These are phyloP conservation scores for Parnassius smintheus DNA, from an alignment of 2,888 invertebrate species.

Conservation along the genomic window DNA sequence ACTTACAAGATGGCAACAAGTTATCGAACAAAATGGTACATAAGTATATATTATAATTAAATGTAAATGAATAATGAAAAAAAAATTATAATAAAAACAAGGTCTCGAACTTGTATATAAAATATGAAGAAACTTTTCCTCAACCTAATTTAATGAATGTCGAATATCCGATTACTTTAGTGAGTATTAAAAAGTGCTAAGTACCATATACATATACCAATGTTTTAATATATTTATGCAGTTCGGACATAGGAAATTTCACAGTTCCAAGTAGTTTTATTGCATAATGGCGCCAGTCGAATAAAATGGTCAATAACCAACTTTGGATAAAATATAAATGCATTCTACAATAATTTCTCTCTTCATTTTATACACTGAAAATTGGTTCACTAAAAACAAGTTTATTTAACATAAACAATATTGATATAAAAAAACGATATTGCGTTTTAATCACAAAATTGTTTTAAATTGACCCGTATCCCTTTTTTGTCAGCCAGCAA, in stretches of 20 bases:
- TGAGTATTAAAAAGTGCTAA: too few relatives aligned
- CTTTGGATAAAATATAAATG: conserved; percentile 1
- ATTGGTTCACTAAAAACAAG: conserved; percentile 9
- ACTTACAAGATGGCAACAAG: too few relatives aligned
- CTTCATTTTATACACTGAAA: conserved; percentile 3
- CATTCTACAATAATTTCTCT: conserved; percentile 1
- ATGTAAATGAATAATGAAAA: too few relatives aligned
- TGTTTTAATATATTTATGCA: too few relatives aligned
- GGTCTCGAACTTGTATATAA: too few relatives aligned
- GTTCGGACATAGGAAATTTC: neutral
- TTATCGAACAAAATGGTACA: too few relatives aligned
- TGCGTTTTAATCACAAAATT: conserved; percentile 6
- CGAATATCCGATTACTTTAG: too few relatives aligned
- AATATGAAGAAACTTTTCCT: too few relatives aligned
- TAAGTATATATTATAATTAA: too few relatives aligned
- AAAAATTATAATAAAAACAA: too few relatives aligned
- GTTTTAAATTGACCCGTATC: conserved; percentile 4
- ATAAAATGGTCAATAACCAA: conserved; percentile 1
- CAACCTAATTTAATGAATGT: too few relatives aligned
- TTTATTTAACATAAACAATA: conserved; percentile 21
- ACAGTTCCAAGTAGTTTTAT: conserved; percentile 1
- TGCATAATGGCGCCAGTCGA: conserved; percentile 6
- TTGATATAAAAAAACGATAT: conserved; percentile 7
- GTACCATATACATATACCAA: too few relatives aligned
- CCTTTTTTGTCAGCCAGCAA: conserved; percentile 14